Base-by-base conservation (phyloP, 2,888 invertebrate genomes). In the Metacarcinus magister region DNA sequence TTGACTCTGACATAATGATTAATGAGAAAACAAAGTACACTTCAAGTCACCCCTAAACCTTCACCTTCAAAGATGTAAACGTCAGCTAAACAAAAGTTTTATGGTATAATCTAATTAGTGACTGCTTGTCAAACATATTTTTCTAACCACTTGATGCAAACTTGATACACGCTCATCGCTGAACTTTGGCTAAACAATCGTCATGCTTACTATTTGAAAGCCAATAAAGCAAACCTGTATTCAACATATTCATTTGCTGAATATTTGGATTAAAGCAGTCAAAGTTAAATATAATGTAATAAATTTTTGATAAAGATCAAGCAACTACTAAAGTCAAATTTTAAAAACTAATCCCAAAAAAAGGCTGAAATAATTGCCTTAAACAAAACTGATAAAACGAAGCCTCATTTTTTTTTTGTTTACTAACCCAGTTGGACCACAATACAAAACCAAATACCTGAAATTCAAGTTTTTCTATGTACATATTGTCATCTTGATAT, bases 81-180 rank as follows among this genome's bases (percentile, higher is more conserved):
- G 8, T 87, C 28, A 60, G 44, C 75, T 28, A 39, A 23, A n/a
- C n/a, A 3, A 28, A 94, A 44, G 32, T 10, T 46, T 28, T 19
- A 19, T 1, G 39, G n/a, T 89, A 7, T 13, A 89, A 94, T 87
- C 48, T n/a, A 94, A 94, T 43, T 28, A 82, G 43, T 10, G 92
- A 93, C 95, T 95, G 89, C 90, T 75, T 92, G 93, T 93, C 89
- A 93, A 89, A 75, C 46, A 48, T 92, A 90, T 32, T 93, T 95
- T 95, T 93, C 90, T 93, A 93, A 90, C 67, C 93, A 89, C 93
- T 60, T 93, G 89, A 89, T 93, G 89, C 89, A 93, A 95, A 95
- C n/a, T 60, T 95, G 93, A 44, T 89, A 87, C 48, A 93, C 82
- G 28, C n/a, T 87, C 23, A 82, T 82, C 48, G 48, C 48, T 43